Base-by-base conservation (phyloP, 1,140 invertebrate genomes). In the Plutomurus gul region DNA sequence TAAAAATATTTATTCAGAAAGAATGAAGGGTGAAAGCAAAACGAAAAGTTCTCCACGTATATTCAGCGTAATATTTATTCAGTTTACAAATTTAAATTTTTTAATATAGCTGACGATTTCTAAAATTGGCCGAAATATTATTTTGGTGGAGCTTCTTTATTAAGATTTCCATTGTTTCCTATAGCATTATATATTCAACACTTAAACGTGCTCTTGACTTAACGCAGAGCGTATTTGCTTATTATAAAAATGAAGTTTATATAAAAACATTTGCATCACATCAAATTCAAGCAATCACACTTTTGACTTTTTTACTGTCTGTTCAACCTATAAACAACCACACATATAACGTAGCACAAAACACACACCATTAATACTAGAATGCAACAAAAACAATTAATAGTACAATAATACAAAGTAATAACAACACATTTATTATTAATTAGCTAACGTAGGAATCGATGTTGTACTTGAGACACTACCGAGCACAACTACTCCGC, bases 371-470 rank as follows among this genome's bases (percentile, higher is more conserved):
- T n/a, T 30, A 30, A 6, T 30, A 22, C 27, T 65, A n/a, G 16
- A 30, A 33, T 65, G 18, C 56, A 65, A 65, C 56, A 65, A 65
- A 65, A 65, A 65, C 56, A 65, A 65, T 65, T n/a, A 65, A 65
- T 56, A 56, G 20, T 30, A 16, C 30, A 56, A 3, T 25, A 56
- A 56, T 56, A 56, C 39, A 43, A 13, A 60, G 56, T 65, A 65
- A 65, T 65, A 65, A 65, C 56, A 65, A 65, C 56, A 56, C 6
- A 65, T 25, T n/a, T n/a, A 56, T 5, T 65, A 33, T 30, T 65
- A 30, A 65, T 65, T 30, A 65, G 27, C 27, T 65, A 65, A 33
- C 27, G 56, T 65, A 65, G 56, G 56, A 65, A 65, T 65, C 16
- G 56, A 33, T 65, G 27, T 65, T 65, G 56, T 65, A 65, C 56